phyloP scores from a whole-genome alignment of 1,140 invertebrate species.

The Pantala flavescens region DNA sequence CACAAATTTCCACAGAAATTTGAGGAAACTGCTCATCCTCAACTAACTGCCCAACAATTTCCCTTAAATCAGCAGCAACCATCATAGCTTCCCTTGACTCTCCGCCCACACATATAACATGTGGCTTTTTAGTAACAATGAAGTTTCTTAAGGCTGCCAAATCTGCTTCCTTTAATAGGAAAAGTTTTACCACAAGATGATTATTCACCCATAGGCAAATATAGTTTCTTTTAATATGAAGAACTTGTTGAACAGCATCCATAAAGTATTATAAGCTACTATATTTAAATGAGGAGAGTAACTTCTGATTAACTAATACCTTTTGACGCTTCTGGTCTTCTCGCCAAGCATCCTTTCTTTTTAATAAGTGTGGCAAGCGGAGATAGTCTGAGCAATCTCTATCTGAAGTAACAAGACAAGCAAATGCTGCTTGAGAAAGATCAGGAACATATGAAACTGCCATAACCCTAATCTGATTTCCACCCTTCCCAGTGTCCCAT shows the following conservation, averaged over 20 bases:
- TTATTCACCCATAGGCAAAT: too few relatives aligned
- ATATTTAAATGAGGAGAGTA: too few relatives aligned
- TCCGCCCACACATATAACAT: conserved; percentile 81
- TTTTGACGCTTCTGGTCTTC: conserved; percentile 61
- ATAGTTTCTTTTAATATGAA: too few relatives aligned
- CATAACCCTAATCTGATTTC: conserved; percentile 59
- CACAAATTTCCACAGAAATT: conserved; percentile 82
- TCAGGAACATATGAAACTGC: conserved; percentile 81
- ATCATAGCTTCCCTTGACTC: conserved; percentile 80
- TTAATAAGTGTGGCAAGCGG: conserved; percentile 72
- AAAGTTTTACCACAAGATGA: not conserved
- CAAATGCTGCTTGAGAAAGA: conserved; percentile 76
- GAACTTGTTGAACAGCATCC: too few relatives aligned
- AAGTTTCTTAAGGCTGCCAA: conserved; percentile 72
- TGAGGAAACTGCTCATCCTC: conserved; percentile 79
- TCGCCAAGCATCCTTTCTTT: conserved; percentile 63
- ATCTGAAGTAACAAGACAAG: conserved; percentile 73
- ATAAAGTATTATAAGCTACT: too few relatives aligned
- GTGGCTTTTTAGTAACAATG: conserved; percentile 82
- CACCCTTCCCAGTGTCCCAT: conserved; percentile 74
- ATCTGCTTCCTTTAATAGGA: conserved; percentile 56
- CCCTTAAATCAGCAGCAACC: conserved; percentile 74
- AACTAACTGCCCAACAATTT: conserved; percentile 61
- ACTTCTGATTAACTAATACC: conserved; percentile 28
- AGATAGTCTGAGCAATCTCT: conserved; percentile 88